Conservation (phyloP, 2,113 vertebrate genomes). For the Melospiza melodia region DNA sequence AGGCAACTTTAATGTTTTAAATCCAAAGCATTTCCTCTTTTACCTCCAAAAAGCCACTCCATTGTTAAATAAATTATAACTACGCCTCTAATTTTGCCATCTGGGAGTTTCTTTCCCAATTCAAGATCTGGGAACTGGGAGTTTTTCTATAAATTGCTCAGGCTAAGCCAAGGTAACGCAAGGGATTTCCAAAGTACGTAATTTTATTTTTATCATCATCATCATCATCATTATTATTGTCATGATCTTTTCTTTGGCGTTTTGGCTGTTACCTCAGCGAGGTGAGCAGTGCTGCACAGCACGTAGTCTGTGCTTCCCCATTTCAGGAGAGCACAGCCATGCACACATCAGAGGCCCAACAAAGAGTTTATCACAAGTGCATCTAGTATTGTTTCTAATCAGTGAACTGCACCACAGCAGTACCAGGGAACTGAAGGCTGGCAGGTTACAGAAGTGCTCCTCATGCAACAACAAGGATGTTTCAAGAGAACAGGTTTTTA, state of each 20-base stretch:
- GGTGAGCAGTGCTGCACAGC: slow-evolving; percentile 12
- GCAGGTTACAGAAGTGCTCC: not conserved
- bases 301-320: slow-evolving; percentile 49
- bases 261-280: slow-evolving; percentile 40
- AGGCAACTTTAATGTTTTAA: not conserved
- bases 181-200: slow-evolving; percentile 46
- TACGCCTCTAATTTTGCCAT: not conserved
- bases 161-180: not conserved
- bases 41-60: not conserved
- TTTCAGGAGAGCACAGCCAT: slow-evolving; percentile 37
- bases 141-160: not conserved
- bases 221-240: not conserved
- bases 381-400: slow-evolving; percentile 56
- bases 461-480: not conserved
- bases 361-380: slow-evolving; percentile 58
- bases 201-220: slow-evolving; percentile 46
- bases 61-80: not conserved
- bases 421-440: not conserved
- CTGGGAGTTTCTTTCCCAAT: not conserved
- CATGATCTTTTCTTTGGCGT: not conserved
- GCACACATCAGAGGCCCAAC: slow-evolving; percentile 67
- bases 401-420: slow-evolving; percentile 31
- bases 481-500: not conserved
- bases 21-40: not conserved
- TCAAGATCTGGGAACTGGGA: not conserved